Evolutionary conservation across 2,888 invertebrate genomes (phyloP).

Genomic region (Tubiluchus corallicola): DNA sequence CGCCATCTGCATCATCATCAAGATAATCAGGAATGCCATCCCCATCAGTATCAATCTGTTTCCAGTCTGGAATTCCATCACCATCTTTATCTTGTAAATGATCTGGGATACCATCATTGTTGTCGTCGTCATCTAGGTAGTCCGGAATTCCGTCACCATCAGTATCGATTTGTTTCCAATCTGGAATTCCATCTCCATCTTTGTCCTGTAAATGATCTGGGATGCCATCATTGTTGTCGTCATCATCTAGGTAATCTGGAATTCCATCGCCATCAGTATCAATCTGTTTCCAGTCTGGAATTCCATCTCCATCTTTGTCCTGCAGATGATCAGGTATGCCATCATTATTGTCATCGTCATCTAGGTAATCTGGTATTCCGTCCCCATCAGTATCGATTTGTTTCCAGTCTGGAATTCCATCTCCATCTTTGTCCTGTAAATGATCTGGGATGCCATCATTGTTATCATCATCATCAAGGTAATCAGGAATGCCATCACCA

Average conservation of each 20-base stretch:
- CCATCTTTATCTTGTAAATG: neutral
- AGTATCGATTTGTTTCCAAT: neutral
- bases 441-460: neutral
- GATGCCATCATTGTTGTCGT: neutral
- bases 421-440: neutral
- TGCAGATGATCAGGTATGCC: neutral
- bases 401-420: neutral
- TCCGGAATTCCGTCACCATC: neutral
- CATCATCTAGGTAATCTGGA: neutral
- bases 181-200: neutral
- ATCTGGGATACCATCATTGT: neutral
- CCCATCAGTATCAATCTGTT: neutral
- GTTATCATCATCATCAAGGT: neutral
- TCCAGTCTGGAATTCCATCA: neutral
- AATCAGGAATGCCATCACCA: constrained; percentile 1
- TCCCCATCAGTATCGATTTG: neutral
- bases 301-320: constrained; percentile 3
- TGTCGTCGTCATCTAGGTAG: neutral
- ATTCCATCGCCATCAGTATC: neutral
- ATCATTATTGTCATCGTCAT: constrained; percentile 1
- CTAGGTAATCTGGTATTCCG: neutral
- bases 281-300: neutral
- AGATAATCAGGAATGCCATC: neutral
- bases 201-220: neutral
- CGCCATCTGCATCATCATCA: neutral